These are phyloP conservation scores for Euura lappo DNA, from an alignment of 1,140 invertebrate genomes.

Conservation along the genomic window DNA sequence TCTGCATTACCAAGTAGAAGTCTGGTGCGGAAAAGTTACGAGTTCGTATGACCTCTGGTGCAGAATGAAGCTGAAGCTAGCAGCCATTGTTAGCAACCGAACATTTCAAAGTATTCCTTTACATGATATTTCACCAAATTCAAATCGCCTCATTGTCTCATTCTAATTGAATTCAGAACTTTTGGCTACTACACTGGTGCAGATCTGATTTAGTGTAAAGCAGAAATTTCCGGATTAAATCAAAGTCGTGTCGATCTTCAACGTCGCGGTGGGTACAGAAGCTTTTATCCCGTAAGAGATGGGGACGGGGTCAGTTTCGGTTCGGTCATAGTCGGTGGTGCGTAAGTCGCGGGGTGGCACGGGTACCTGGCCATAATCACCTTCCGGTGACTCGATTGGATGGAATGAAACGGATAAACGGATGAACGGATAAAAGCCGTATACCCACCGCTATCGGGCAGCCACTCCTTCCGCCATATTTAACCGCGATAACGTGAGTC, in stretches of 20 bases:
- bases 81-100: too few species aligned
- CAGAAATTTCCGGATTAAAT: too few species aligned
- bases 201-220: too few species aligned
- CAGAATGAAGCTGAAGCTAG: neutral
- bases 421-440: slow-evolving; percentile 3
- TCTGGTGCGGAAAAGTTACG: neutral
- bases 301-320: neutral
- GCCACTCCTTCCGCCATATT: neutral
- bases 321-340: neutral
- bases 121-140: too few species aligned
- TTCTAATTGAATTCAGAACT: too few species aligned
- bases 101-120: too few species aligned
- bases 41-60: neutral
- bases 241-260: too few species aligned
- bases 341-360: neutral
- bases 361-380: slow-evolving; percentile 1
- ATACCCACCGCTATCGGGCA: neutral
- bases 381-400: slow-evolving; percentile 6
- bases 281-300: neutral
- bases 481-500: neutral
- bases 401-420: slow-evolving; percentile 7
- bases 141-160: too few species aligned
- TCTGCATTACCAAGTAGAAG: neutral
- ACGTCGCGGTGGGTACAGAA: too few species aligned
- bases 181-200: too few species aligned